Conservation (phyloP, 1,140 invertebrate species). For the Helicoverpa zea region DNA sequence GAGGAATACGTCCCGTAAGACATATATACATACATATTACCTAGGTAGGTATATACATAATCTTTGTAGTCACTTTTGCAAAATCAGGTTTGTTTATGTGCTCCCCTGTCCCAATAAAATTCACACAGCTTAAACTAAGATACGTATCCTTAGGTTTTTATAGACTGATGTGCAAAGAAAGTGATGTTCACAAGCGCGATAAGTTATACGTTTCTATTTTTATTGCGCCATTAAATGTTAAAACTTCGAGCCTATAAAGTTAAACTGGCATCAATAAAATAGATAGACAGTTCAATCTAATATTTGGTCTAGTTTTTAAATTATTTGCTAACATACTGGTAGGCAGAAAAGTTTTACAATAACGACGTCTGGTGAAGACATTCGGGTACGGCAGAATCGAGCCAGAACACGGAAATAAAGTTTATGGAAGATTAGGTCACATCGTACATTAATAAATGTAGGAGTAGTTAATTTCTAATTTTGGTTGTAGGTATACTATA, state of each 20-base stretch:
- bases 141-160: not conserved
- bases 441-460: too few species aligned
- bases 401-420: not conserved
- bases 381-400: slow-evolving; percentile 8
- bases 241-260: slow-evolving; percentile 26
- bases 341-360: slow-evolving; percentile 39
- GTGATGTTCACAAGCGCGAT: slow-evolving; percentile 17
- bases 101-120: too few species aligned
- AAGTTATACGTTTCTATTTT: slow-evolving; percentile 16
- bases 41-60: too few species aligned
- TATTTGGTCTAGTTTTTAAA: slow-evolving; percentile 11
- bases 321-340: not conserved
- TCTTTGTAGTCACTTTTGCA: too few species aligned
- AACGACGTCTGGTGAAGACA: slow-evolving; percentile 25
- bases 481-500: too few species aligned
- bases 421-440: not conserved
- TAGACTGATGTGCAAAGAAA: slow-evolving; percentile 17
- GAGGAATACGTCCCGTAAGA: too few species aligned
- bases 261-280: not conserved
- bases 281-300: slow-evolving; percentile 10
- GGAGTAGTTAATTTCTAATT: too few species aligned
- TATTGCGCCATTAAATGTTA: slow-evolving; percentile 2
- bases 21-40: too few species aligned
- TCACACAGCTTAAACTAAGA: not conserved
- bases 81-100: too few species aligned